Evolutionary conservation across 2,888 invertebrate species (phyloP), one percentile per base, ranked within the genome.

Genomic region (Chromoteleia sp.): DNA sequence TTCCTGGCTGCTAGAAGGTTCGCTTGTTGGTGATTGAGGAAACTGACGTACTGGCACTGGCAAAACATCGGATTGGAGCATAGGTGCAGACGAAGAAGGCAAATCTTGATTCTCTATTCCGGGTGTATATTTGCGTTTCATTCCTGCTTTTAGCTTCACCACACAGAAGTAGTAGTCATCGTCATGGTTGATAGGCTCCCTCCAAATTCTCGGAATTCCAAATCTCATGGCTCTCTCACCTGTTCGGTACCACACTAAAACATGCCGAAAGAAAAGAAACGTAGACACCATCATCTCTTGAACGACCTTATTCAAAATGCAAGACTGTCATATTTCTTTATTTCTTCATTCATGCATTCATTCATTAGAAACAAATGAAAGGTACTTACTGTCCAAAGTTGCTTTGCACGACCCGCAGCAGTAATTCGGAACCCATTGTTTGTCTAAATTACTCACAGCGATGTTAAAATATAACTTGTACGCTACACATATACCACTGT

Each of bases 171-270:
- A 52, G 15, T 54, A 52, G 17, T 67, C 67, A 6, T 21, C 2
- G 2, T 52, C 21, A 10, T 67, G 52, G 8, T 67, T 17, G 10
- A n/a, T 39, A 54, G 67, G 67, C 29, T 67, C 54, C 3, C 14
- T 54, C 67, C 67, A 67, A 54, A 67, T 67, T 36, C 54, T 67
- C 1, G 67, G 52, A 12, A 67, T 54, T n/a, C 17, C 54, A 17
- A 52, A 67, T 54, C 33, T 52, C 41, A 67, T 50, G 10, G 36
- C 33, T 19, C 52, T 65, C 8, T 39, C n/a, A n/a, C 36, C 56
- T 0, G 19, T 56, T 19, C 36, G 6, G 36, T 56, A 56, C 56
- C 56, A 56, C 19, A n/a, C 36, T 36, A 25, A 25, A 25, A 25
- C 25, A 25, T 25, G 5, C 25, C 25, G 5, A 25, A n/a, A n/a